phyloP scores from a whole-genome alignment of 2,888 invertebrate genomes.

The Bellardia pandia region DNA sequence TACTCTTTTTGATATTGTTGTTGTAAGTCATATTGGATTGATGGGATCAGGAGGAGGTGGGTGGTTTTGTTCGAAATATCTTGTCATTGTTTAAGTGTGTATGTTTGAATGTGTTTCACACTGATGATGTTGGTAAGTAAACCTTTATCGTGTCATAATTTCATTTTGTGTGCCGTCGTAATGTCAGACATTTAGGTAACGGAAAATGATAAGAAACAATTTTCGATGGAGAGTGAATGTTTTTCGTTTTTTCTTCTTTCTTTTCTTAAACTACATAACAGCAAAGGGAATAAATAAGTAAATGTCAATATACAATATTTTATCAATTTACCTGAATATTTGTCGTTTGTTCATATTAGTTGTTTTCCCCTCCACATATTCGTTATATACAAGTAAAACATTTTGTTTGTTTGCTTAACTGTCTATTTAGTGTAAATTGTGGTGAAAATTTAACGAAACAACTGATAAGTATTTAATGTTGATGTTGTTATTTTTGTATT shows the following conservation, averaged over 20 bases:
- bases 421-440: slow-evolving; percentile 34
- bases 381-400: too few species aligned
- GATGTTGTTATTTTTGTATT: not conserved
- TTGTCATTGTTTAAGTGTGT: slow-evolving; percentile 23
- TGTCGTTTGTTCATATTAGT: slow-evolving; percentile 35
- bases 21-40: not conserved
- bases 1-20: not conserved
- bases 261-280: not conserved
- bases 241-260: not conserved
- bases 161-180: slow-evolving; percentile 50
- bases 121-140: slow-evolving; percentile 37
- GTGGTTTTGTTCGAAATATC: not conserved
- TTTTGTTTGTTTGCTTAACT: slow-evolving; percentile 3
- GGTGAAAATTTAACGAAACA: slow-evolving; percentile 44
- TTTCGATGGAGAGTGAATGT: slow-evolving; percentile 33
- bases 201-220: slow-evolving; percentile 66
- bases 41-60: not conserved
- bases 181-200: slow-evolving; percentile 65
- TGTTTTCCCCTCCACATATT: not conserved
- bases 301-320: slow-evolving; percentile 55
- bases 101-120: not conserved
- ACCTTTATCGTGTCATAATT: slow-evolving; percentile 60
- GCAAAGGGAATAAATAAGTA: not conserved
- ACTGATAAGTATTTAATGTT: slow-evolving; percentile 54
- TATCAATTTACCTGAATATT: slow-evolving; percentile 64